A percentile compares a stretch with the other conserved stretches of the same genome.
These are phyloP conservation scores for Hydropsyche betteni DNA, from an alignment of 2,888 invertebrate species.

Conservation along the genomic window DNA sequence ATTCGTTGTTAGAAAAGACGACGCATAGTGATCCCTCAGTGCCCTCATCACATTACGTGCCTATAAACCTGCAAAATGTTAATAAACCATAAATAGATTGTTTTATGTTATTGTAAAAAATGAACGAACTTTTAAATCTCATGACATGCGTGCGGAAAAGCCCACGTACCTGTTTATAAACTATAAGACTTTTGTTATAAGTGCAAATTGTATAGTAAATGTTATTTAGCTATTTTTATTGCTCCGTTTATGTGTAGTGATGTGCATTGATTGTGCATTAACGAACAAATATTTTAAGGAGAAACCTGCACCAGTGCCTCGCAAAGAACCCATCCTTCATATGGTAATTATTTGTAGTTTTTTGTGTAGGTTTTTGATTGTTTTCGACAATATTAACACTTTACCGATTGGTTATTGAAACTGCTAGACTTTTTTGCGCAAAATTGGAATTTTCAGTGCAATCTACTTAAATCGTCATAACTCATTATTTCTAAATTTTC, in stretches of 20 bases:
- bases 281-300: not conserved
- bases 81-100: constrained; percentile 32
- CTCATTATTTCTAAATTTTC: too few species aligned
- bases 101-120: constrained; percentile 2
- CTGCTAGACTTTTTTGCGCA: too few species aligned
- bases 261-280: not conserved
- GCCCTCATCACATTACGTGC: constrained; percentile 32
- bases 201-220: constrained; percentile 20
- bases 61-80: constrained; percentile 19
- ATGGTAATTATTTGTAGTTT: constrained; percentile 7
- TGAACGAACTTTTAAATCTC: not conserved
- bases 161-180: constrained; percentile 1
- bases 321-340: constrained; percentile 12
- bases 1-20: constrained; percentile 19
- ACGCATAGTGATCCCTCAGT: constrained; percentile 21
- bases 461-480: too few species aligned
- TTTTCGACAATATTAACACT: too few species aligned
- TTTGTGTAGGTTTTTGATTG: too few species aligned
- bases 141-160: not conserved
- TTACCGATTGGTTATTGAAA: too few species aligned
- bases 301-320: constrained; percentile 32
- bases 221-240: constrained; percentile 14
- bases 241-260: constrained; percentile 2
- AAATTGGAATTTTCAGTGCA: too few species aligned
- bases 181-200: not conserved